Evolutionary conservation across 2,113 vertebrate species (phyloP).

Genomic region (Charadrius vociferus): DNA sequence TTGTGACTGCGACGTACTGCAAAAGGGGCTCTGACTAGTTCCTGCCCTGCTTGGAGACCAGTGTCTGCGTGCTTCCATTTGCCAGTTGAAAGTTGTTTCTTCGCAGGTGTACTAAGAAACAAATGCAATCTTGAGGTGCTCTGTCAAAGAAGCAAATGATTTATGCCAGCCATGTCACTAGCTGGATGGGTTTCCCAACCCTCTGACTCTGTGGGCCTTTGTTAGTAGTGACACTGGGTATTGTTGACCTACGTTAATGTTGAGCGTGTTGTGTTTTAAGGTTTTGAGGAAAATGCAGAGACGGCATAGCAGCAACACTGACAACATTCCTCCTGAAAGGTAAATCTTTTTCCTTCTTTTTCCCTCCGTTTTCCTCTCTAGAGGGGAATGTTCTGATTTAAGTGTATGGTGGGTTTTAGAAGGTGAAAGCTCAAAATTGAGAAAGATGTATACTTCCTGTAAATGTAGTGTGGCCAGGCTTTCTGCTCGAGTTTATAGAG

Average conservation of each 20-base stretch:
- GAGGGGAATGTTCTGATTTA: neutral
- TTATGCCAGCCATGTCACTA: conserved; percentile 8
- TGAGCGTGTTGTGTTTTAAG: conserved; percentile 79
- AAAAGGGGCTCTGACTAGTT: neutral
- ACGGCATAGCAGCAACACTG: conserved; percentile 97
- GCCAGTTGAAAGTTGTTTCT: neutral
- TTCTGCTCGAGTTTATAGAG: neutral
- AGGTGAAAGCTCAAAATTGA: neutral
- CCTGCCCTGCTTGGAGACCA: neutral
- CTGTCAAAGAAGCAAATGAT: neutral
- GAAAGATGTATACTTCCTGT: neutral
- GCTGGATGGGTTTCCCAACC: neutral
- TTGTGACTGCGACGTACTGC: neutral
- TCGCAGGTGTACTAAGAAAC: neutral
- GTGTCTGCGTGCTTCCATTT: neutral
- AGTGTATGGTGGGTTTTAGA: neutral
- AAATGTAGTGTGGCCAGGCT: neutral
- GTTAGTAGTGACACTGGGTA: neutral
- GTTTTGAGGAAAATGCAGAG: conserved; percentile 95
- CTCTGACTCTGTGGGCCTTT: neutral
- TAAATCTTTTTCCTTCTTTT: conserved; percentile 26
- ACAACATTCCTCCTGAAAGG: conserved; percentile 92
- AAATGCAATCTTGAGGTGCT: neutral
- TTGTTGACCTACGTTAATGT: conserved; percentile 50
- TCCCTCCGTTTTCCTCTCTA: neutral